These are phyloP conservation scores for Aplysia californica DNA, from an alignment of 1,140 invertebrate genomes.

Conservation along the genomic window DNA sequence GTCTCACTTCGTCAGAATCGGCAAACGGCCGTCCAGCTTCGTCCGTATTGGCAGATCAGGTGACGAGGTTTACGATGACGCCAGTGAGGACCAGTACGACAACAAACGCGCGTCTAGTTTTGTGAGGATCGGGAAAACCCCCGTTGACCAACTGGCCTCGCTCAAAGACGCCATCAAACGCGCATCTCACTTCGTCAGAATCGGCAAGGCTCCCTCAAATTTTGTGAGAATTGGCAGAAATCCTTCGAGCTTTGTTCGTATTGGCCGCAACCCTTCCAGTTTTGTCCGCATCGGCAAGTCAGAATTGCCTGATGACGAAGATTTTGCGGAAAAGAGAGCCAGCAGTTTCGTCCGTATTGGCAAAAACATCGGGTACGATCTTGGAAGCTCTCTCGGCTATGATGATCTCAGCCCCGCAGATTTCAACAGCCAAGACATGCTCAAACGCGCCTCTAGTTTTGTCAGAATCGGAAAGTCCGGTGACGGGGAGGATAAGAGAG, in stretches of 20 bases:
- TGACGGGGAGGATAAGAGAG: conserved; percentile 8
- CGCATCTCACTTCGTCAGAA: no score
- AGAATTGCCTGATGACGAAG: not conserved
- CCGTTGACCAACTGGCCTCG: no score
- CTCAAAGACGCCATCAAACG: not conserved
- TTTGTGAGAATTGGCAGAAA: not conserved
- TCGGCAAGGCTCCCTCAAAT: not conserved
- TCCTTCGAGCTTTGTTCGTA: not conserved
- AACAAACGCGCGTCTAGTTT: conserved; percentile 26
- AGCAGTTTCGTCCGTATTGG: conserved; percentile 23
- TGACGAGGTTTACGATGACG: not conserved
- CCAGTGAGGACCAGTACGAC: no score
- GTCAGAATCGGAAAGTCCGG: conserved; percentile 27
- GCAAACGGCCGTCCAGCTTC: conserved; percentile 21
- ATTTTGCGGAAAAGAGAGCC: not conserved
- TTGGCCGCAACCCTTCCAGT: conserved; percentile 12
- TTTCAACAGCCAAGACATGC: not conserved
- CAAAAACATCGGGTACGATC: not conserved
- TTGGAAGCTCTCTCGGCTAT: no score
- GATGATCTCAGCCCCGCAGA: no score
- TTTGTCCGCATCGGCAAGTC: conserved; percentile 34
- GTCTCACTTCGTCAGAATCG: not conserved
- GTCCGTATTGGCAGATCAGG: conserved; percentile 33
- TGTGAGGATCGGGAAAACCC: conserved; percentile 23
- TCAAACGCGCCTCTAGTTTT: conserved; percentile 27